phyloP scores from a whole-genome alignment of 2,797 vertebrate genomes.

The Phalloptychus januarius region DNA sequence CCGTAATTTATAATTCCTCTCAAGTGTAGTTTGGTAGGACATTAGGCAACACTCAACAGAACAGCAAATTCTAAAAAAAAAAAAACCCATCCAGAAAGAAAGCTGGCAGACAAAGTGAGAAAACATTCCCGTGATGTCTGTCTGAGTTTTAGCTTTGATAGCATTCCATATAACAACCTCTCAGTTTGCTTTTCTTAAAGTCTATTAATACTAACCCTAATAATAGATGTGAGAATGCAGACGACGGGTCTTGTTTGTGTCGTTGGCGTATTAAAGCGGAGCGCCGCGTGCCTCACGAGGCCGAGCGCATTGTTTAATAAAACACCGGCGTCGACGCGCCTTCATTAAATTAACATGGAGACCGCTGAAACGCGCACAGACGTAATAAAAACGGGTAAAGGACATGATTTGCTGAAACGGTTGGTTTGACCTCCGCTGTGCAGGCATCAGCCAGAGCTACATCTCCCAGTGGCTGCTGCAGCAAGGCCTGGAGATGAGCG shows the following conservation, averaged over 20 bases:
- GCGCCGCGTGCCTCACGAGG: background rate
- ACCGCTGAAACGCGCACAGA: slow-evolving; percentile 27
- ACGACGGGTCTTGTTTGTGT: background rate
- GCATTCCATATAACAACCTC: background rate
- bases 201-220: background rate
- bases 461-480: slow-evolving; percentile 88
- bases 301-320: slow-evolving; percentile 14
- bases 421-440: slow-evolving; percentile 12
- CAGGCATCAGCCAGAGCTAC: slow-evolving; percentile 88
- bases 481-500: slow-evolving; percentile 87
- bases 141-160: background rate
- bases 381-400: slow-evolving; percentile 22
- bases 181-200: background rate
- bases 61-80: too few species aligned
- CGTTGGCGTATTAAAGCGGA: background rate
- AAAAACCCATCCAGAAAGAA: background rate
- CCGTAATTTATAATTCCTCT: background rate
- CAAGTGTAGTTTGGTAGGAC: background rate
- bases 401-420: slow-evolving; percentile 34
- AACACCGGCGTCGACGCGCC: slow-evolving; percentile 7
- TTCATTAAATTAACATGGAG: slow-evolving; percentile 43
- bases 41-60: background rate
- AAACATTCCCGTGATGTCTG: background rate
- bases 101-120: background rate
- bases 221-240: background rate